A percentile compares a stretch with the other conserved stretches of the same genome.
These are phyloP conservation scores for Apamea sordens DNA, from an alignment of 2,888 invertebrate species.

Conservation along the genomic window DNA sequence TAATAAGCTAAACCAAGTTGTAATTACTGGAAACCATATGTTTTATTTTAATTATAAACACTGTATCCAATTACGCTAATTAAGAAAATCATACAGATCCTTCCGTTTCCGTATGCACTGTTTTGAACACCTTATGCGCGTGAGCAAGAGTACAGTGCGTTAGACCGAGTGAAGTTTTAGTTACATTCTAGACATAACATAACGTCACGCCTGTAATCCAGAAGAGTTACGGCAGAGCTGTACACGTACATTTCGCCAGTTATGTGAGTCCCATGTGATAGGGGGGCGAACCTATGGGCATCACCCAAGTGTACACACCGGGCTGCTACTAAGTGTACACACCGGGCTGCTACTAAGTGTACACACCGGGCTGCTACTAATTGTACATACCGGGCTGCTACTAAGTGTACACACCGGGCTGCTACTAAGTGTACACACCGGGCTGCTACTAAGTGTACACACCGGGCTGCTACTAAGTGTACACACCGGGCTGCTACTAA, in stretches of 20 bases:
- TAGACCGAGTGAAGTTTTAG: neutral
- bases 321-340: neutral
- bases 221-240: neutral
- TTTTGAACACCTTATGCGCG: neutral
- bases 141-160: neutral
- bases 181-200: neutral
- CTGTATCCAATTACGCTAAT: constrained; percentile 31
- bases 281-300: neutral
- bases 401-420: too few species aligned
- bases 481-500: neutral
- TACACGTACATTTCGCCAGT: neutral
- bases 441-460: neutral
- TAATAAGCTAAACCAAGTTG: constrained; percentile 8
- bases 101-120: constrained; percentile 34
- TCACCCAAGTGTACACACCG: neutral
- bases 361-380: too few species aligned
- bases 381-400: neutral
- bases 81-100: constrained; percentile 13
- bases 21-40: constrained; percentile 3
- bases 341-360: neutral
- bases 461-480: too few species aligned
- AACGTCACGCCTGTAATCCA: neutral
- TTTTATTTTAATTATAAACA: constrained; percentile 11
- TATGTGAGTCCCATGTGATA: neutral
- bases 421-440: neutral